Evolutionary conservation across 2,797 vertebrate species (phyloP).

Genomic region (Bradypus variegatus): DNA sequence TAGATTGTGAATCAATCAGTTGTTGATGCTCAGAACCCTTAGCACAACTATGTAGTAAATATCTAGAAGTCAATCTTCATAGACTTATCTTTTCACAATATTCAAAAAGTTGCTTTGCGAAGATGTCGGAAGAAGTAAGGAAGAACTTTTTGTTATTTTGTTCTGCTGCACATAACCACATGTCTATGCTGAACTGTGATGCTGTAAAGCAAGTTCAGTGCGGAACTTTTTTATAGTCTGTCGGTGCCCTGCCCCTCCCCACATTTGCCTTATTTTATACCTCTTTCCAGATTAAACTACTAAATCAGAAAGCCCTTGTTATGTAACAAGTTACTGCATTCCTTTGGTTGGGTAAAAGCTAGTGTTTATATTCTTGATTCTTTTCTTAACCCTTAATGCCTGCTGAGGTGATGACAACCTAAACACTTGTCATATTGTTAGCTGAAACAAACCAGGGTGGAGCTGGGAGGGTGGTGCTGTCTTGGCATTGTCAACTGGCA

Average conservation of each 20-base stretch:
- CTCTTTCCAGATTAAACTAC: constrained; percentile 56
- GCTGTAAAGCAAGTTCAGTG: background rate
- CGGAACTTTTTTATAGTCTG: background rate
- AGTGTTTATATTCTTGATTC: constrained; percentile 69
- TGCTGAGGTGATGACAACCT: constrained; percentile 69
- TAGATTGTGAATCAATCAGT: too few relatives aligned
- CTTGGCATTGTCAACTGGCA: constrained; percentile 75
- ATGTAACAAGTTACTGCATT: constrained; percentile 72
- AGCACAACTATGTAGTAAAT: background rate
- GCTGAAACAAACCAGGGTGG: constrained; percentile 50
- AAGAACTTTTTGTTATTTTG: background rate
- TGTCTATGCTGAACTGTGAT: background rate
- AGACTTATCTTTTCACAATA: background rate
- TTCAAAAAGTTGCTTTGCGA: background rate
- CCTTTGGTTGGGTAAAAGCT: constrained; percentile 73
- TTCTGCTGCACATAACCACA: constrained; percentile 37
- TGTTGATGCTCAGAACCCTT: background rate
- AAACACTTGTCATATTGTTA: constrained; percentile 63
- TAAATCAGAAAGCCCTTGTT: constrained; percentile 67
- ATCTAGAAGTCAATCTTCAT: background rate
- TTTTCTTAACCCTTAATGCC: constrained; percentile 60
- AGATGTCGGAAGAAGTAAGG: background rate
- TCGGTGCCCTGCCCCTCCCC: background rate
- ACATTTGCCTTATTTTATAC: constrained; percentile 20
- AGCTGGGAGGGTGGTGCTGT: constrained; percentile 58